Evolutionary conservation across 2,113 vertebrate genomes (phyloP), one percentile per base, ranked within the genome.

Genomic region (Herpetotheres cachinnans): DNA sequence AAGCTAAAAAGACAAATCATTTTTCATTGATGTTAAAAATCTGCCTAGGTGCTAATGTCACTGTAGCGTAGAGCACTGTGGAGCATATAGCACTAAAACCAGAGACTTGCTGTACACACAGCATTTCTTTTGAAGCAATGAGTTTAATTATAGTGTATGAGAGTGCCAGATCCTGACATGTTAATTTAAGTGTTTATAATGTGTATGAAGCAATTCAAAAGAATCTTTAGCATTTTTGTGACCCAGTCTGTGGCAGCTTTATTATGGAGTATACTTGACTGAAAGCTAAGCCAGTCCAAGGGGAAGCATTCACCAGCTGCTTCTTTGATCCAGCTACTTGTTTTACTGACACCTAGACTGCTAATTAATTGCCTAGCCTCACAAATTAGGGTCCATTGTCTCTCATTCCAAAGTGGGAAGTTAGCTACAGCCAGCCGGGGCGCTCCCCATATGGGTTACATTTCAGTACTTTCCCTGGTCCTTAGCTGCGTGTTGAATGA

Each of bases 371-470:
- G 55, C 59, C 49, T 42, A 62, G n/a, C 36, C 46, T 73, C 32
- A 22, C 40, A 49, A 61, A 50, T 47, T n/a, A 10, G 77, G 34
- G 46, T 21, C 59, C 71, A 42, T 36, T 74, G 63, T 49, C 38
- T 86, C 32, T 92, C 55, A 50, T 59, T 36, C 20, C 42, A 50
- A 54, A 82, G 63, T n/a, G 56, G 30, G 34, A 59, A 59, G 44
- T 36, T 36, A 36, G 62, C 56, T 55, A 16, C 11, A 26, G 79
- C 9, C 19, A 50, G 69, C 36, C 42, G 3, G 4, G 63, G n/a
- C 63, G 32, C 42, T 85, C 34, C 72, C 52, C 36, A 7, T 3
- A 2, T 2, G 1, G 1, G 0, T 14, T 32, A 1, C 17, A 9
- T 34, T 54, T 65, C 30, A 24, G 71, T n/a, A 25, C 47, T 56